Conservation (phyloP, 2,797 vertebrate genomes). For the Rhabdophis nuchalis region DNA sequence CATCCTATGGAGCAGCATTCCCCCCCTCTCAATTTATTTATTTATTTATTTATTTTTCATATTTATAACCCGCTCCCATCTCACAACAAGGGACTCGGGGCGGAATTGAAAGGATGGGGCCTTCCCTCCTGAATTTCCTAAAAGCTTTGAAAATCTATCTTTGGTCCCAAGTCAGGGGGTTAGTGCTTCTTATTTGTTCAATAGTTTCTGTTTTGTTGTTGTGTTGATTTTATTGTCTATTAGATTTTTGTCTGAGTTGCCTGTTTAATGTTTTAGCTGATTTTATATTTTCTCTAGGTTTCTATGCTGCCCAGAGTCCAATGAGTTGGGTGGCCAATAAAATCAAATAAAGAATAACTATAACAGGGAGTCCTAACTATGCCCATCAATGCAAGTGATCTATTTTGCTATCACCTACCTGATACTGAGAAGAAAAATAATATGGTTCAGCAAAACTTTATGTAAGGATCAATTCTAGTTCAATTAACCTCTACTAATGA, state of each 20-base stretch:
- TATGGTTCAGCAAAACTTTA: background rate
- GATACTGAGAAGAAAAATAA: background rate
- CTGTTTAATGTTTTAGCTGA: background rate
- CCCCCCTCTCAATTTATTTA: too few relatives aligned
- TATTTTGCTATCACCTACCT: background rate
- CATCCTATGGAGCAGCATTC: too few relatives aligned
- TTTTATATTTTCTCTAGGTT: background rate
- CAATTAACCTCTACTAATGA: background rate
- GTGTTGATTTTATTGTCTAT: background rate
- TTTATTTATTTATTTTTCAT: too few relatives aligned
- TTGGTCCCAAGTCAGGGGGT: background rate
- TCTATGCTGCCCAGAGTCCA: background rate
- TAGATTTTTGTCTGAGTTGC: background rate
- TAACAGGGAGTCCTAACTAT: background rate
- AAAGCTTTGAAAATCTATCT: background rate
- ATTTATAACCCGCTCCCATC: too few relatives aligned
- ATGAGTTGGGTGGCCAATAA: background rate
- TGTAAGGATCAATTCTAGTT: background rate
- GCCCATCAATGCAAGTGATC: background rate
- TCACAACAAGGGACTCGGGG: too few relatives aligned
- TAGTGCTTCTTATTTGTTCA: background rate
- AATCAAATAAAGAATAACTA: background rate
- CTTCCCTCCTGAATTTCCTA: background rate
- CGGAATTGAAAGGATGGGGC: background rate
- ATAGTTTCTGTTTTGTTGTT: background rate